A percentile compares a stretch with the other conserved stretches of the same genome.
These are phyloP conservation scores for Phaenicophaeus curvirostris DNA, from an alignment of 2,797 vertebrate species.

Conservation along the genomic window DNA sequence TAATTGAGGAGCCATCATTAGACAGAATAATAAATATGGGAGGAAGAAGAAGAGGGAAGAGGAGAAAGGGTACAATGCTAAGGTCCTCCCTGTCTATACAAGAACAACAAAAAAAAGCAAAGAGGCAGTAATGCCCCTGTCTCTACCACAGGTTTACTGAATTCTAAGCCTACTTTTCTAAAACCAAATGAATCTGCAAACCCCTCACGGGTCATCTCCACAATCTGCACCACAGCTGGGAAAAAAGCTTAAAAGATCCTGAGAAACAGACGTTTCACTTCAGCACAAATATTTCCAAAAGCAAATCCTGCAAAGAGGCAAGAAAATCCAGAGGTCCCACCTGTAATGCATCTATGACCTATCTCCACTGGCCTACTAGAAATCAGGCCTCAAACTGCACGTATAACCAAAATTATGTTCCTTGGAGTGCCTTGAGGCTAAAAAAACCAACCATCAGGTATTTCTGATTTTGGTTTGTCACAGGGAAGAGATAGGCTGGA, in stretches of 20 bases:
- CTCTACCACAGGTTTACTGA: not conserved
- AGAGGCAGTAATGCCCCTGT: not conserved
- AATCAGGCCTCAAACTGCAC: not conserved
- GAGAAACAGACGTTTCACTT: not conserved
- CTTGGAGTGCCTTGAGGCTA: not conserved
- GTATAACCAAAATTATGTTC: not conserved
- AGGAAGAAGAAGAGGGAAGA: not conserved
- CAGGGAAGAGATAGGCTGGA: not conserved
- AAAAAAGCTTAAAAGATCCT: not conserved
- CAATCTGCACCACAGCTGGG: not conserved
- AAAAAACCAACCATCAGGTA: not conserved
- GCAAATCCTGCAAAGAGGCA: not conserved
- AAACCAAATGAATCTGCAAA: not conserved
- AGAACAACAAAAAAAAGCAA: not conserved
- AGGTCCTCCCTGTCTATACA: not conserved
- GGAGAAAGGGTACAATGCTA: not conserved
- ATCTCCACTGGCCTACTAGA: not conserved
- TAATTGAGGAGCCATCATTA: slow-evolving; percentile 34
- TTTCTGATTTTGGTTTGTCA: not conserved
- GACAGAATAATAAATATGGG: not conserved
- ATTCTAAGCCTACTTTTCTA: not conserved
- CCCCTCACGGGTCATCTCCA: not conserved
- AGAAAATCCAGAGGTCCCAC: not conserved
- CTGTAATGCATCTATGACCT: not conserved
- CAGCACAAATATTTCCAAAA: not conserved